Conservation (phyloP, 2,113 vertebrate genomes). For the Crotalus tigris region DNA sequence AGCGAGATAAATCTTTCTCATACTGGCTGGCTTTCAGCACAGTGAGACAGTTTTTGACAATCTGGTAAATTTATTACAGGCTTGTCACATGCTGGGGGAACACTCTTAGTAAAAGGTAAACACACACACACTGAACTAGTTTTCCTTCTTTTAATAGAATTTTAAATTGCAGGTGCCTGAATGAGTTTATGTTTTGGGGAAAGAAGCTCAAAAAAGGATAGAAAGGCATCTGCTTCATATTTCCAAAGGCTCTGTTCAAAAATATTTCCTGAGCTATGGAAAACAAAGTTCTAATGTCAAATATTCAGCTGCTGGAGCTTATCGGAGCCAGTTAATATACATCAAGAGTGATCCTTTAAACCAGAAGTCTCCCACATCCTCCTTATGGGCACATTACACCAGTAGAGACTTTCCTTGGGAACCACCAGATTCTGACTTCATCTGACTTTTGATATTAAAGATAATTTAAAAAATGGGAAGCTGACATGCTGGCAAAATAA, state of each 20-base stretch:
- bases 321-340: not conserved
- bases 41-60: conserved; percentile 22
- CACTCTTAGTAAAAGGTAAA: not conserved
- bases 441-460: not conserved
- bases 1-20: conserved; percentile 43
- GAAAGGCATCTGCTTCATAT: not conserved
- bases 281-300: not conserved
- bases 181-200: conserved; percentile 25
- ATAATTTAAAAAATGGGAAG: not conserved
- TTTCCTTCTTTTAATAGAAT: conserved; percentile 36
- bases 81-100: conserved; percentile 34
- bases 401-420: not conserved
- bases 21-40: conserved; percentile 11
- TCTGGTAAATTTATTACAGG: conserved; percentile 39
- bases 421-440: not conserved
- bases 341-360: conserved; percentile 25
- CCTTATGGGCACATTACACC: not conserved
- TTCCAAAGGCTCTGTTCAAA: conserved; percentile 2
- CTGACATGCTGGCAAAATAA: not conserved
- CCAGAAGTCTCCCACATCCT: not conserved
- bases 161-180: conserved; percentile 42
- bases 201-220: conserved; percentile 7
- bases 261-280: conserved; percentile 1
- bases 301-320: not conserved
- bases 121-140: conserved; percentile 26